phyloP scores from a whole-genome alignment of 2,113 vertebrate genomes.

The Dromiciops gliroides region DNA sequence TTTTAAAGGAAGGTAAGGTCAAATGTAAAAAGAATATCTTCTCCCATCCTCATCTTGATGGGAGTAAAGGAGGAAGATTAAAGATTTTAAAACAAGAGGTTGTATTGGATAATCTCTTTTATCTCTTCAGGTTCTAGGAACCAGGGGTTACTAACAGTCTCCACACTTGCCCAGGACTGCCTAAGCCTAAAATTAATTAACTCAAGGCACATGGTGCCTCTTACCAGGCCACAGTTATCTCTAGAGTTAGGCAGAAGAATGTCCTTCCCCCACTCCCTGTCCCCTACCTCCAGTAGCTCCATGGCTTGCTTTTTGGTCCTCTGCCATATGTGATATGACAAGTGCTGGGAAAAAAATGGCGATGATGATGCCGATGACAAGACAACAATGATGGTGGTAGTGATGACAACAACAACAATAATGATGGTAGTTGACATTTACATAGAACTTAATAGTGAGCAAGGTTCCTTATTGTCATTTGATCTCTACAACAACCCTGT shows the following conservation, averaged over 20 bases:
- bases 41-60: background rate
- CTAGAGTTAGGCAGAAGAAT: background rate
- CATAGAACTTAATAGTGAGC: background rate
- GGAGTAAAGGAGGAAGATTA: background rate
- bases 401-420: background rate
- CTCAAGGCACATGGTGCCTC: background rate
- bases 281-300: background rate
- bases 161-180: background rate
- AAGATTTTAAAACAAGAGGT: background rate
- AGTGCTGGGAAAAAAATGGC: background rate
- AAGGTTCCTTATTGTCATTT: background rate
- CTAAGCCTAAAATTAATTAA: background rate
- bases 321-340: background rate
- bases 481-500: background rate
- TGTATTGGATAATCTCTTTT: background rate
- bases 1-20: background rate
- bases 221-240: background rate
- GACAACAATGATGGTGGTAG: too few relatives aligned
- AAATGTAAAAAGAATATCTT: background rate
- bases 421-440: background rate
- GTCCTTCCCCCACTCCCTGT: background rate
- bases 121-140: background rate
- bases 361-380: too few relatives aligned
- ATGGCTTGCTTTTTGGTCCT: background rate
- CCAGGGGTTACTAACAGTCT: background rate